Evolutionary conservation across 2,797 vertebrate species (phyloP), one percentile per base, ranked within the genome.

Genomic region (Arnoldichthys spilopterus): DNA sequence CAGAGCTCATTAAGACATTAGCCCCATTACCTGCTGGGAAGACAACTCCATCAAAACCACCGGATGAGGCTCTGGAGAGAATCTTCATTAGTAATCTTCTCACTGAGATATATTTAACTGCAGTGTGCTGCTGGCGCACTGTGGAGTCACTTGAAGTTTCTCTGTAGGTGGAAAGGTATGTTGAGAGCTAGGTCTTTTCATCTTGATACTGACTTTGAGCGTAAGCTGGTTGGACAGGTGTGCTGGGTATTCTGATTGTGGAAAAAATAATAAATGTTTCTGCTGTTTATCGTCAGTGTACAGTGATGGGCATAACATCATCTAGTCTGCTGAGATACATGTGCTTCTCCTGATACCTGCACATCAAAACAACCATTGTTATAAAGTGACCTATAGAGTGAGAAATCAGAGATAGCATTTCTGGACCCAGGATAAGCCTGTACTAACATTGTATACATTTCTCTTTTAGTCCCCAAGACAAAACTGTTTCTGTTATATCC

Each of bases 1-100:
- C 62, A 73, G 72, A 78, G 74, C 78, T 86, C 78, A 86, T 86
- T 80, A 82, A 76, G 69, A 82, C 72, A 79, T 74, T 71, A 75
- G 69, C 56, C 59, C n/a, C 76, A 51, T 67, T 83, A 78, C 71
- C 82, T 66, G 68, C 77, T 66, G 71, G 67, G 72, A 80, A 30
- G 75, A 82, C 26, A 68, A 72, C 77, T 80, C 62, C 73, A 75
- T 85, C 80, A 82, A 72, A 82, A 83, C 59, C 83, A 69, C 72
- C 13, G 37, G 61, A 62, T 47, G 68, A 8, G 43, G 45, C 49
- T 82, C 79, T 66, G 40, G 47, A 54, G 66, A 77, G 76, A 69
- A 37, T 63, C 49, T 79, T 83, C 80, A 76, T 84, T 85, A 82
- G 72, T 83, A 67, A 72, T n/a, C 26, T 66, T 75, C 64, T 68